Percentiles rank a stretch among this genome's conserved stretches.
Evolutionary conservation across 2,888 invertebrate species (phyloP).

Genomic region (Stegophylla sp.): DNA sequence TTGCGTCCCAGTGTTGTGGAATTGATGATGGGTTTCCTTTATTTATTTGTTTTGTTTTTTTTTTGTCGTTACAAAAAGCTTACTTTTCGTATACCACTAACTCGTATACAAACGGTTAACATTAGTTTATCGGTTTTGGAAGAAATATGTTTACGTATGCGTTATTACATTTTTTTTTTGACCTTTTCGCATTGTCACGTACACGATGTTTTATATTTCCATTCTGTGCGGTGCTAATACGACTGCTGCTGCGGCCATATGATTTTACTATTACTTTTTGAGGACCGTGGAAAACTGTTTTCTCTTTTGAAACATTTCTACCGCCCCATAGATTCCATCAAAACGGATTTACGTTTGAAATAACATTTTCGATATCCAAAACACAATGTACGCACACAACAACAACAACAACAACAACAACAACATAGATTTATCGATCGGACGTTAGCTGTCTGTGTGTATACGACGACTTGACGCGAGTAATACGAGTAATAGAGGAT

Average conservation of each 20-base stretch:
- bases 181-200: constrained; percentile 53
- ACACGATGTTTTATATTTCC: constrained; percentile 54
- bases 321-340: constrained; percentile 3
- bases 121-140: constrained; percentile 34
- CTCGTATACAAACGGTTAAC: constrained; percentile 31
- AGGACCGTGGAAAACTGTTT: constrained; percentile 21
- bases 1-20: not conserved
- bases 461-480: not conserved
- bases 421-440: constrained; percentile 23
- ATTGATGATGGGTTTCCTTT: not conserved
- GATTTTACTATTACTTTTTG: constrained; percentile 30
- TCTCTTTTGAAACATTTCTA: not conserved
- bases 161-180: constrained; percentile 44
- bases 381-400: too few relatives aligned
- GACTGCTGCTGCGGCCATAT: not conserved
- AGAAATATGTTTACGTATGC: constrained; percentile 32
- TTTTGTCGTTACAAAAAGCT: constrained; percentile 17
- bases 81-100: constrained; percentile 9
- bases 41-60: constrained; percentile 27
- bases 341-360: constrained; percentile 38
- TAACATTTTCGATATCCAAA: constrained; percentile 20
- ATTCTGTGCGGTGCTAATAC: constrained; percentile 31
- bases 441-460: constrained; percentile 4
- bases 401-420: too few relatives aligned
- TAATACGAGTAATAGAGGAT: not conserved